A percentile compares a stretch with the other conserved stretches of the same genome.
phyloP scores from a whole-genome alignment of 2,797 vertebrate genomes.

The Staurois parvus region DNA sequence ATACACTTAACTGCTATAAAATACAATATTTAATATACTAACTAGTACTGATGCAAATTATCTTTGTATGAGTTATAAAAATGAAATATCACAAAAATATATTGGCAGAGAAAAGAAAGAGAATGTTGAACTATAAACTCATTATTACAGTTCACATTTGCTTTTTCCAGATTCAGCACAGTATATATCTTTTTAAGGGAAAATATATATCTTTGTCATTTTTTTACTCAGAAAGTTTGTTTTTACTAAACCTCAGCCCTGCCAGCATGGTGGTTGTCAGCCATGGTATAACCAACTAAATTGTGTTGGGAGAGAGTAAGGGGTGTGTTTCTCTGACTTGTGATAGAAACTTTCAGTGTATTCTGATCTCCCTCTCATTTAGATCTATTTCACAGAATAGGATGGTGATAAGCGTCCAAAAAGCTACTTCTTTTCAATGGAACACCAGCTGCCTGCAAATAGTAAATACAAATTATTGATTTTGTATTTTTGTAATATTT shows the following conservation, averaged over 20 bases:
- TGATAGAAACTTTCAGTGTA: too few species aligned
- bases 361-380: too few species aligned
- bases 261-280: not conserved
- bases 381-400: too few species aligned
- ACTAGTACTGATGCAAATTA: not conserved
- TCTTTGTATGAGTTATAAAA: conserved; percentile 8
- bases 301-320: too few species aligned
- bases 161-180: not conserved
- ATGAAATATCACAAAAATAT: not conserved
- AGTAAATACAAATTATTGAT: too few species aligned
- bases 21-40: conserved; percentile 19
- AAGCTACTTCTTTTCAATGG: too few species aligned
- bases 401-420: too few species aligned
- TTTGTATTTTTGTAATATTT: too few species aligned
- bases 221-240: too few species aligned
- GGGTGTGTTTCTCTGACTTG: too few species aligned
- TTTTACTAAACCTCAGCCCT: too few species aligned
- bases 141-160: not conserved
- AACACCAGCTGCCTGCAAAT: too few species aligned
- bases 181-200: not conserved
- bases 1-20: conserved; percentile 7
- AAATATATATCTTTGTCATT: not conserved
- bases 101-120: not conserved
- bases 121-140: not conserved
- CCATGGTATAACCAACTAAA: not conserved